Evolutionary conservation across 2,113 vertebrate species (phyloP).

Genomic region (Cairina moschata): DNA sequence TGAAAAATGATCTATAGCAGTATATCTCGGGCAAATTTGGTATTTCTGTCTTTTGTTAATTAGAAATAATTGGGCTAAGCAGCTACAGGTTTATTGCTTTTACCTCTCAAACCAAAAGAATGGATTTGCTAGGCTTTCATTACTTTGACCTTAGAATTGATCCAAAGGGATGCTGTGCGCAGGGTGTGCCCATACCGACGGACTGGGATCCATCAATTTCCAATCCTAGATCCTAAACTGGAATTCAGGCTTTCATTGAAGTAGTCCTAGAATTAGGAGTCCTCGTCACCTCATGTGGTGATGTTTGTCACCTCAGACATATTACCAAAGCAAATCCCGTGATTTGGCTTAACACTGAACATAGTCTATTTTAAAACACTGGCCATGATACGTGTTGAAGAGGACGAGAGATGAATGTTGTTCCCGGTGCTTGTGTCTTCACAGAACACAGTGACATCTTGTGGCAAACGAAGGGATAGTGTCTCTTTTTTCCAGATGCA

Average conservation of each 20-base stretch:
- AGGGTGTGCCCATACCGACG: background rate
- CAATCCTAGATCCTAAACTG: background rate
- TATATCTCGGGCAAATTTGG: background rate
- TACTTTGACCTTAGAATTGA: background rate
- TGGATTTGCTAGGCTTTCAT: background rate
- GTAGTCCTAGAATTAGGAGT: background rate
- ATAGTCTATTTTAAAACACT: background rate
- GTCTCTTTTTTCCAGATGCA: background rate
- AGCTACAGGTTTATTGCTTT: background rate
- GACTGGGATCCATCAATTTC: background rate
- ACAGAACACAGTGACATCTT: slow-evolving; percentile 52
- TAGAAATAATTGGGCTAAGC: background rate
- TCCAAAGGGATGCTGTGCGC: background rate
- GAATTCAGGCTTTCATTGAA: background rate
- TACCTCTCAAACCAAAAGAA: background rate
- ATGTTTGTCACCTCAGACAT: background rate
- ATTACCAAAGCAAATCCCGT: background rate
- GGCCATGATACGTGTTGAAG: background rate
- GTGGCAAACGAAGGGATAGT: background rate
- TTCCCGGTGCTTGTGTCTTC: background rate
- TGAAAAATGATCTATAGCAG: background rate
- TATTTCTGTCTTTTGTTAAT: background rate
- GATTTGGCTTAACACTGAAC: background rate
- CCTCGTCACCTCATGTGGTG: background rate
- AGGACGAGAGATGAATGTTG: background rate